Evolutionary conservation across 2,888 invertebrate species (phyloP).

Genomic region (Lasioglossum zephyrum): DNA sequence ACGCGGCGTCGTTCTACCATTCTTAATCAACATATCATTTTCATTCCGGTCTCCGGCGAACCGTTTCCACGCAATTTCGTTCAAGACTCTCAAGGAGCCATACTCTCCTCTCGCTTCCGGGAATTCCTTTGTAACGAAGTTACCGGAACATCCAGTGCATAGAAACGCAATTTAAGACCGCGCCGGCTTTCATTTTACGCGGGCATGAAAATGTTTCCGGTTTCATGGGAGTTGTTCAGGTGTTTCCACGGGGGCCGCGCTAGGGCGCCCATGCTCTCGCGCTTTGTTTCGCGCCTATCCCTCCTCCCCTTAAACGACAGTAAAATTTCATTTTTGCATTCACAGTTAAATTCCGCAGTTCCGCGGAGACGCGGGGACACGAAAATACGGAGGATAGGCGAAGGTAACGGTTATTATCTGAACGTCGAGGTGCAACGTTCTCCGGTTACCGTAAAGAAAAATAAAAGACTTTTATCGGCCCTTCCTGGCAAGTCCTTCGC

Average conservation of each 20-base stretch:
- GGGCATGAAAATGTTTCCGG: conserved; percentile 14
- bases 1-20: conserved; percentile 2
- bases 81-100: conserved; percentile 4
- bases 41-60: neutral
- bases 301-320: neutral
- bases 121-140: conserved; percentile 10
- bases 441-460: conserved; percentile 23
- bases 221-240: conserved; percentile 14
- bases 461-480: conserved; percentile 38
- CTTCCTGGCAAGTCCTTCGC: neutral
- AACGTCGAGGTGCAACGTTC: conserved; percentile 38
- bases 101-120: neutral
- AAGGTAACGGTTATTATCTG: conserved; percentile 52
- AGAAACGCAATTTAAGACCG: conserved; percentile 23
- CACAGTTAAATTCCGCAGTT: conserved; percentile 36
- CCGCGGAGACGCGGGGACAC: neutral
- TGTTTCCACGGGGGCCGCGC: neutral
- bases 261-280: neutral
- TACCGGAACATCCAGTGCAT: conserved; percentile 7
- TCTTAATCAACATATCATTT: conserved; percentile 18
- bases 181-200: conserved; percentile 16
- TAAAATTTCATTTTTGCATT: conserved; percentile 50
- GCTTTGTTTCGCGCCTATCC: conserved; percentile 2
- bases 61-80: conserved; percentile 10
- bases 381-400: neutral